phyloP scores from a whole-genome alignment of 64 coral and sea anemone species.

The Dendronephthya gigantea region DNA sequence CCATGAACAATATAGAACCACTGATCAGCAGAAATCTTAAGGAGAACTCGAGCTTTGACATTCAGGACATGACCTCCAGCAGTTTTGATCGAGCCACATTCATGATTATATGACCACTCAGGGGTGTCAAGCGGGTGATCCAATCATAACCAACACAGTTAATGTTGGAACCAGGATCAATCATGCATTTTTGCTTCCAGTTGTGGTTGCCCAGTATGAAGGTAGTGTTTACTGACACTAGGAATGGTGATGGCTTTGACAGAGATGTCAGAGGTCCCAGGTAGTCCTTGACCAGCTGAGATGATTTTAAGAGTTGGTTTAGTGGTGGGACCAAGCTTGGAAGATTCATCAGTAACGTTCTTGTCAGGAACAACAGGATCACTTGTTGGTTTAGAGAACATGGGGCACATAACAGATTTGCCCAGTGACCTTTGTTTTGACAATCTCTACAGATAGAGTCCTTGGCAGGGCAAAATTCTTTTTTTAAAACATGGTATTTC shows the following conservation, averaged over 20 bases:
- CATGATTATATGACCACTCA: constrained; percentile 21
- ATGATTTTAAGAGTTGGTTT: not conserved
- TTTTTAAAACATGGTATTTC: not conserved
- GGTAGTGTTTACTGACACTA: constrained; percentile 7
- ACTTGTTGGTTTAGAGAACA: too few species aligned
- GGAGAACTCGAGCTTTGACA: constrained; percentile 16
- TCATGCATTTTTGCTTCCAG: constrained; percentile 18
- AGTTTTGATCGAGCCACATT: constrained; percentile 22
- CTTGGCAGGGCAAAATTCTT: constrained; percentile 11
- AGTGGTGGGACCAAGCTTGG: too few species aligned
- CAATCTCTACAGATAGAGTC: not conserved
- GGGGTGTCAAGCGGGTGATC: constrained; percentile 28
- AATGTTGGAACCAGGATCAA: constrained; percentile 24
- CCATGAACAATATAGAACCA: too few species aligned
- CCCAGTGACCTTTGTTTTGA: constrained; percentile 10
- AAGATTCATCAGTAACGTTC: too few species aligned
- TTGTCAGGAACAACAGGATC: too few species aligned
- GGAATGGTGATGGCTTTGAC: constrained; percentile 2
- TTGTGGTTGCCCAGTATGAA: constrained; percentile 9
- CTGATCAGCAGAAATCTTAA: too few species aligned
- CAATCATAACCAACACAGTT: constrained; percentile 39
- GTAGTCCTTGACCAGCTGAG: constrained; percentile 1
- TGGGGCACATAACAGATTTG: not conserved
- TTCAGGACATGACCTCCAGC: constrained; percentile 16
- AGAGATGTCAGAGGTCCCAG: not conserved